Evolutionary conservation across 2,113 vertebrate genomes (phyloP).

Genomic region (Rissa tridactyla): DNA sequence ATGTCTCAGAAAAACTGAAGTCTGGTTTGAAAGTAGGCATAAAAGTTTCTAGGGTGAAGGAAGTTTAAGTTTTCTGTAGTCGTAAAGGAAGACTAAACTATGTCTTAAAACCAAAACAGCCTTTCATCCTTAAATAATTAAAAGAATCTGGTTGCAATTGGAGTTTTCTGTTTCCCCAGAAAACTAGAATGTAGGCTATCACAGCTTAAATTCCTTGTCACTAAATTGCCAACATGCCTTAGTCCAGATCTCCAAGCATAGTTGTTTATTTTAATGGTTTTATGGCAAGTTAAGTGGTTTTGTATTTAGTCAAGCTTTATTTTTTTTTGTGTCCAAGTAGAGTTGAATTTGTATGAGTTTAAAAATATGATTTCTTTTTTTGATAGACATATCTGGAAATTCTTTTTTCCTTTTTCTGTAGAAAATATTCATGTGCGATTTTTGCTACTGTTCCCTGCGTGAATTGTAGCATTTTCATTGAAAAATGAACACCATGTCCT

Average conservation of each 20-base stretch:
- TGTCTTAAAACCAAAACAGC: background rate
- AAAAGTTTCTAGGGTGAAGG: background rate
- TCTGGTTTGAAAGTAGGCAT: background rate
- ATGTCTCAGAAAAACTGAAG: background rate
- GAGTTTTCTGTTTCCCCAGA: background rate
- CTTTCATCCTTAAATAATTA: slow-evolving; percentile 23
- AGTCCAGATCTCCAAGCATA: background rate
- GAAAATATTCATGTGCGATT: background rate
- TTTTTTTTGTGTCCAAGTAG: background rate
- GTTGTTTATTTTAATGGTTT: background rate
- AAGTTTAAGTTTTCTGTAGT: background rate
- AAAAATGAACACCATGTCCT: background rate
- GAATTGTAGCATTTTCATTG: background rate
- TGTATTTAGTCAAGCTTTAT: background rate
- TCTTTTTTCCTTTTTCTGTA: background rate
- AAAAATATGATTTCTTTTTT: background rate
- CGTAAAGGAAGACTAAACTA: background rate
- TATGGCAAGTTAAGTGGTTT: background rate
- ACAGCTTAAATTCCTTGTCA: background rate
- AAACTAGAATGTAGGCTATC: background rate
- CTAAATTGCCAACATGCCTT: background rate
- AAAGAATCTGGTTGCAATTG: background rate
- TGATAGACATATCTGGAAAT: background rate
- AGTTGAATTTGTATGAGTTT: background rate
- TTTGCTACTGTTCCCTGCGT: background rate